phyloP scores from a whole-genome alignment of 2,113 vertebrate species.

The Pelusios castaneus region DNA sequence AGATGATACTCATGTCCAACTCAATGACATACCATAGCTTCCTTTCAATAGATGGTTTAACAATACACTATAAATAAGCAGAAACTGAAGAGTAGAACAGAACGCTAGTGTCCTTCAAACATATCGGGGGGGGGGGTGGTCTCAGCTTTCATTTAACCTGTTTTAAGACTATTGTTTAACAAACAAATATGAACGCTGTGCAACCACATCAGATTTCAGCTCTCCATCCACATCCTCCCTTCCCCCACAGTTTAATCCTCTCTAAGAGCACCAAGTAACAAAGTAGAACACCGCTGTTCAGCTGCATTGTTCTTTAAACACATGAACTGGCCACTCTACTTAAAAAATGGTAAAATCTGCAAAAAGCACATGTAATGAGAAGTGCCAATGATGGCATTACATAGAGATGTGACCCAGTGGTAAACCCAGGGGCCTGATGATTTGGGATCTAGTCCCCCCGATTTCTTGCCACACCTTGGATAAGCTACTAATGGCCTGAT shows the following conservation, averaged over 20 bases:
- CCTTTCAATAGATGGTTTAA: conserved; percentile 53
- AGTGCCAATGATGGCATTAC: background rate
- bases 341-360: background rate
- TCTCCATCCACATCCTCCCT: background rate
- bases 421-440: background rate
- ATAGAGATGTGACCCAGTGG: background rate
- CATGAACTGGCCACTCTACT: background rate
- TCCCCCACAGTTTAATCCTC: background rate
- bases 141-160: background rate
- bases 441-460: background rate
- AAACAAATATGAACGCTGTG: background rate
- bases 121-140: background rate
- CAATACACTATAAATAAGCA: conserved; percentile 32
- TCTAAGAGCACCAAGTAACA: background rate
- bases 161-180: background rate
- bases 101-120: background rate
- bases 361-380: background rate
- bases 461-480: background rate
- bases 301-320: background rate
- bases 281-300: background rate
- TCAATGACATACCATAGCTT: background rate
- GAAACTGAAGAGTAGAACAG: conserved; percentile 26
- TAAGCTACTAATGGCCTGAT: background rate
- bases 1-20: background rate
- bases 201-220: background rate